Conservation (phyloP, 2,113 vertebrate species). For the Narcine bancroftii region DNA sequence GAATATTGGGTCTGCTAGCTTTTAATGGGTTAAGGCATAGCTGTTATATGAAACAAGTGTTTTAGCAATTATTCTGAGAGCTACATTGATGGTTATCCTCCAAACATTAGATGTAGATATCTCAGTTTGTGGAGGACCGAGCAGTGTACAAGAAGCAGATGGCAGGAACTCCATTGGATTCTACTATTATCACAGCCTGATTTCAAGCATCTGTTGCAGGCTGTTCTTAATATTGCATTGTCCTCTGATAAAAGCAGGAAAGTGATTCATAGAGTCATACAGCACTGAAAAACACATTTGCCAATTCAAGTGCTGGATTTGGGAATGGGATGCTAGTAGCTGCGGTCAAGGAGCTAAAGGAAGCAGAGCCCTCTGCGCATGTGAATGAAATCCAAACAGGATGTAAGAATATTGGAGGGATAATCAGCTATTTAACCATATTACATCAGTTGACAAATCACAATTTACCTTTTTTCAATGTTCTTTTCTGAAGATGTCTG, state of each 20-base stretch:
- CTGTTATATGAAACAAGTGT: background rate
- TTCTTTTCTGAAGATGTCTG: background rate
- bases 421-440: background rate
- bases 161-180: background rate
- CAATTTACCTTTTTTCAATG: background rate
- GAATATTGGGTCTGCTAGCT: background rate
- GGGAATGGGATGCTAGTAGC: background rate
- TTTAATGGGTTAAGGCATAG: background rate
- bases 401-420: background rate
- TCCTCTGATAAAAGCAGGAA: background rate
- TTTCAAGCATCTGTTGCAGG: background rate
- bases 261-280: background rate
- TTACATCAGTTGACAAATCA: background rate
- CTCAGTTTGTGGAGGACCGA: background rate
- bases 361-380: background rate
- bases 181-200: background rate
- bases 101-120: background rate
- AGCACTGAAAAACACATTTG: too few species aligned
- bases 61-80: background rate
- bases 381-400: background rate
- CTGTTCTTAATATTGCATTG: background rate
- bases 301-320: too few species aligned
- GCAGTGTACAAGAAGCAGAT: background rate
- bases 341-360: background rate
- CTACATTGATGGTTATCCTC: background rate